Conservation (phyloP, 64 coral and sea anemone species). For the Hydrozoanthus tunicans region DNA sequence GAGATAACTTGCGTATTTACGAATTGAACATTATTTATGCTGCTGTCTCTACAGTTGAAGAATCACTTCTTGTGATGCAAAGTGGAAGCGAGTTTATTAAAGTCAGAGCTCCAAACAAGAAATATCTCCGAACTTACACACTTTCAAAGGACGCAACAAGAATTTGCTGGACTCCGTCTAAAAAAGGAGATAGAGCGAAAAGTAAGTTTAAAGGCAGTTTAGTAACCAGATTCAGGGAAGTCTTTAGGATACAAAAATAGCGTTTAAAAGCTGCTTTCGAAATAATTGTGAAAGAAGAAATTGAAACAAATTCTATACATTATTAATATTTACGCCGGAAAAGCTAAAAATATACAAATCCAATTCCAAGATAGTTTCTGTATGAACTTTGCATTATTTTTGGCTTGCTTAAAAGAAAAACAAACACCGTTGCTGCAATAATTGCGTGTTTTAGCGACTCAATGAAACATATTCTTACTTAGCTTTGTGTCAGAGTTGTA, state of each 20-base stretch:
- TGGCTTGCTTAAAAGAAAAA: too few species aligned
- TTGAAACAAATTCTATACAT: too few species aligned
- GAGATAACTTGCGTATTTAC: neutral
- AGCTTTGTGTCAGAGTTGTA: too few species aligned
- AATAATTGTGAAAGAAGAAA: neutral
- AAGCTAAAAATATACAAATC: too few species aligned
- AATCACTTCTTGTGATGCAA: slow-evolving; percentile 76
- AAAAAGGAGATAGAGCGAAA: slow-evolving; percentile 79
- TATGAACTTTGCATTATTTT: too few species aligned
- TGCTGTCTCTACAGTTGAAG: slow-evolving; percentile 59
- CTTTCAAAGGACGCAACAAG: slow-evolving; percentile 53
- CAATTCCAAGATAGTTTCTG: neutral
- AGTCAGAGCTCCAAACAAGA: slow-evolving; percentile 72
- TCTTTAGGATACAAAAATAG: neutral
- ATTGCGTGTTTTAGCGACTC: too few species aligned
- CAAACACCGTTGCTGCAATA: too few species aligned
- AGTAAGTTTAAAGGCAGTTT: slow-evolving; percentile 66
- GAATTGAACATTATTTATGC: neutral
- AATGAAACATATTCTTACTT: too few species aligned
- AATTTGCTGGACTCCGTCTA: slow-evolving; percentile 80
- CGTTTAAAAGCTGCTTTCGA: neutral
- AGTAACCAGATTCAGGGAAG: neutral
- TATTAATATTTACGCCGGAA: too few species aligned
- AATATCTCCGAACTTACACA: slow-evolving; percentile 69
- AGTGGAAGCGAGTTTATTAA: slow-evolving; percentile 71